Conservation (phyloP, 2,888 invertebrate genomes). For the Tromatobia lineatoria region DNA sequence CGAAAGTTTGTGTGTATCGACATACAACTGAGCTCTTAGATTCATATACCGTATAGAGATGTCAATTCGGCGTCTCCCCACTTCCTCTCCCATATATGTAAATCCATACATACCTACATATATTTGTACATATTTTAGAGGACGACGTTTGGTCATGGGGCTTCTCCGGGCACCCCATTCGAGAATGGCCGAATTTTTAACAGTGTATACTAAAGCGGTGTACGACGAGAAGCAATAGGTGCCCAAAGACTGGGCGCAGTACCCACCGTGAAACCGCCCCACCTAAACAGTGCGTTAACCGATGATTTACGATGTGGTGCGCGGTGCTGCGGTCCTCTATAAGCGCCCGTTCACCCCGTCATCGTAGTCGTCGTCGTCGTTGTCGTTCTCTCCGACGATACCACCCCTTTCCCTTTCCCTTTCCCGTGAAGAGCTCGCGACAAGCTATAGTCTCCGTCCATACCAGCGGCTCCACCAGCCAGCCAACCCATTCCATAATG, state of each 20-base stretch:
- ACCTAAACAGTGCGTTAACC: constrained; percentile 85
- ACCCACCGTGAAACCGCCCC: constrained; percentile 85
- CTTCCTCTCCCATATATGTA: constrained; percentile 17
- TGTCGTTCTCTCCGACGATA: background rate
- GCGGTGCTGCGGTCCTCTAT: constrained; percentile 47
- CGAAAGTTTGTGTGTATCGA: background rate
- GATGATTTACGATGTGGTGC: constrained; percentile 83
- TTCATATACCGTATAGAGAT: constrained; percentile 70
- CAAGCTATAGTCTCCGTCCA: constrained; percentile 15
- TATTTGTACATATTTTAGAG: constrained; percentile 52
- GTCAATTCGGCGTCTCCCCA: constrained; percentile 71
- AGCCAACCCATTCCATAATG: constrained; percentile 63
- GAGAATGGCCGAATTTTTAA: constrained; percentile 84
- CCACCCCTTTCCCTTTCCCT: constrained; percentile 43
- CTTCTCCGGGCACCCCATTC: constrained; percentile 73
- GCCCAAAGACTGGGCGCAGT: constrained; percentile 75
- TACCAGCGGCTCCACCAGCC: constrained; percentile 42
- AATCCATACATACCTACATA: constrained; percentile 47
- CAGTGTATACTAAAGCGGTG: constrained; percentile 75
- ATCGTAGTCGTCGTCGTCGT: constrained; percentile 36
- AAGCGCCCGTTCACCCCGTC: constrained; percentile 56
- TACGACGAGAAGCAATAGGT: constrained; percentile 3
- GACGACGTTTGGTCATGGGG: constrained; percentile 49
- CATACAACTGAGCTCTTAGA: background rate
- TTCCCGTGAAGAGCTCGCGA: constrained; percentile 26